Base-by-base conservation (phyloP, 2,113 vertebrate species). In the Orientallactaga bullata region DNA sequence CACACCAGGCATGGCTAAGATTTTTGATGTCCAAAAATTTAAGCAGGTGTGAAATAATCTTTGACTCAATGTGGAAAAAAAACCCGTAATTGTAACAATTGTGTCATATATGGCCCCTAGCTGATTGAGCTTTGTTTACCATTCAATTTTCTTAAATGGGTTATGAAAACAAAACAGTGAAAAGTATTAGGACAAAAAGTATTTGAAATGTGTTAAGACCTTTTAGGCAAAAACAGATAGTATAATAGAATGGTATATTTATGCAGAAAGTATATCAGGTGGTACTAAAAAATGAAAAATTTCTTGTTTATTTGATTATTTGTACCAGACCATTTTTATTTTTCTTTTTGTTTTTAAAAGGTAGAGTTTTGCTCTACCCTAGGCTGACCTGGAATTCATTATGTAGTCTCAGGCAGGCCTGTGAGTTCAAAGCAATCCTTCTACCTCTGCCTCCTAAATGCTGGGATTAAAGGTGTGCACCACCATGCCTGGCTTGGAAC, bases 11-110 rank as follows among this genome's bases (percentile, higher is more conserved):
- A n/a, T n/a, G 42, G 42, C 42, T 47, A 47, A 47, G 42, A 92
- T 80, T 74, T 73, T 30, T 79, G 60, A 55, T n/a, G 85, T 60
- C 37, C 26, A 94, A 79, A 84, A 72, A n/a, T 66, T 95, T 65
- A 72, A 88, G 47, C 37, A 68, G 23, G 20, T 91, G 76, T 93
- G 28, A 84, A 93, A 84, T 86, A 82, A 82, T 94, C 58, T 37
- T 72, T 89, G 51, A 87, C 60, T 80, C 17, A 61, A 60, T 42
- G 12, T 74, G 26, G 51, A 83, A 82, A 95, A 93, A 87, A 60
- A 65, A 61, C 90, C n/a, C 79, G 10, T 55, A 81, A 60, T 58
- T 77, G 80, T 82, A 87, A 28, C n/a, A 94, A 83, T 74, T 88
- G 58, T 81, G 15, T 92, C n/a, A 84, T 35, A 68, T 69, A 77